Percentiles rank a stretch among this genome's conserved stretches.
Conservation (phyloP, 2,113 vertebrate species). For the Xiphophorus couchianus region DNA sequence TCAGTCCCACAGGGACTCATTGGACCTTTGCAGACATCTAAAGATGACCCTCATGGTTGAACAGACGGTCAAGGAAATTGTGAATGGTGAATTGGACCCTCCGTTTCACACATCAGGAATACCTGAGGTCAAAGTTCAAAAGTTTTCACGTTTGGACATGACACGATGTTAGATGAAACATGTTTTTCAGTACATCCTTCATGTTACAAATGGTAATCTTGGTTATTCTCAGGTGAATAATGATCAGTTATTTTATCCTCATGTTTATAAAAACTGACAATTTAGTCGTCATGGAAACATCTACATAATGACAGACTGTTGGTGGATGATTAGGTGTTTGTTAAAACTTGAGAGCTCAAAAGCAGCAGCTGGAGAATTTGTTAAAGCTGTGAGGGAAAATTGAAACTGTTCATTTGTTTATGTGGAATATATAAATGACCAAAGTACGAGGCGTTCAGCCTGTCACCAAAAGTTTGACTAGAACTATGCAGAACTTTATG, state of each 20-base stretch:
- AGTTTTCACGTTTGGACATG: not conserved
- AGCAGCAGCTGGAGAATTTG: constrained; percentile 41
- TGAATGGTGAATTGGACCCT: not conserved
- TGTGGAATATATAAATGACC: not conserved
- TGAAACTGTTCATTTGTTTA: constrained; percentile 10
- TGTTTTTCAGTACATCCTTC: not conserved
- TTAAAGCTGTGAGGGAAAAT: constrained; percentile 18
- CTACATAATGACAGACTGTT: not conserved
- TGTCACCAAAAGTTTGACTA: constrained; percentile 33
- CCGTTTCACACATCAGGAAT: not conserved
- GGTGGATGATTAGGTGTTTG: constrained; percentile 3
- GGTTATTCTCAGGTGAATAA: not conserved
- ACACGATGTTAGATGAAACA: not conserved
- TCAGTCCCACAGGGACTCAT: not conserved
- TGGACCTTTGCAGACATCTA: not conserved
- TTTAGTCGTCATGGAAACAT: not conserved
- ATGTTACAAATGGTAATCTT: not conserved
- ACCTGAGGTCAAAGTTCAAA: not conserved
- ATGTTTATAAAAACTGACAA: not conserved
- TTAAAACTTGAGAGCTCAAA: constrained; percentile 12
- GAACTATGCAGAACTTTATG: constrained; percentile 42
- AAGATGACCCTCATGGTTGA: not conserved
- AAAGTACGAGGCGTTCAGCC: constrained; percentile 6
- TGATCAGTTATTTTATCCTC: not conserved
- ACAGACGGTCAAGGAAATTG: too few species aligned